A percentile compares a stretch with the other conserved stretches of the same genome.
These are phyloP conservation scores for Rotaria sp. DNA, from an alignment of 2,888 invertebrate species.

Conservation along the genomic window DNA sequence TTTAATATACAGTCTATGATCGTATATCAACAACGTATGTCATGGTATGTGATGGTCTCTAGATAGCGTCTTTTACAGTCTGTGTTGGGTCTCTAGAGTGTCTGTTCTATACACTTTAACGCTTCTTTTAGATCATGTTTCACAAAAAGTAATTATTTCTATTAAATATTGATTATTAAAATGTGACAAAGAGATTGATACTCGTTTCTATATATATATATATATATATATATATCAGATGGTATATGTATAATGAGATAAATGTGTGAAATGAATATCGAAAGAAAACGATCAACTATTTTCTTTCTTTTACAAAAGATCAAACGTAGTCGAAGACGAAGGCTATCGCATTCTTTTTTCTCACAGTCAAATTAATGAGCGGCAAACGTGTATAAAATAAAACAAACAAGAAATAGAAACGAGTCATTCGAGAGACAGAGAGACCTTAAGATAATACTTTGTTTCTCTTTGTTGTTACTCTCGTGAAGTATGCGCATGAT, in stretches of 20 bases:
- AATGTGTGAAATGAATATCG: background rate
- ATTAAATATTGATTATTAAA: too few species aligned
- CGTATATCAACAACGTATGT: too few species aligned
- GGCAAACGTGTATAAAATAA: background rate
- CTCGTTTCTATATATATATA: too few species aligned
- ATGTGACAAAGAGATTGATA: too few species aligned
- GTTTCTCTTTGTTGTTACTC: background rate
- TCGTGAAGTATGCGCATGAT: background rate
- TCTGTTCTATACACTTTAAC: too few species aligned
- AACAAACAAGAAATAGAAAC: background rate
- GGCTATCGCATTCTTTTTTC: background rate
- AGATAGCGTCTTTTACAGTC: too few species aligned
- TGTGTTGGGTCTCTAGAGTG: too few species aligned
- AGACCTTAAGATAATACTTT: background rate
- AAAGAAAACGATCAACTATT: background rate
- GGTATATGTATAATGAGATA: background rate
- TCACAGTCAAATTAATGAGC: slow-evolving; percentile 1
- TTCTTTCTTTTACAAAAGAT: background rate
- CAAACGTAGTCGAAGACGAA: background rate
- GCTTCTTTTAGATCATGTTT: too few species aligned
- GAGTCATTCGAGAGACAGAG: background rate
- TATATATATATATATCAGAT: too few species aligned
- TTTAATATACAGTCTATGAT: too few species aligned
- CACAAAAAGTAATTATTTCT: too few species aligned
- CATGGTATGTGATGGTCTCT: too few species aligned